These are phyloP conservation scores for Tetragonisca angustula DNA, from an alignment of 2,888 invertebrate genomes.

Conservation along the genomic window DNA sequence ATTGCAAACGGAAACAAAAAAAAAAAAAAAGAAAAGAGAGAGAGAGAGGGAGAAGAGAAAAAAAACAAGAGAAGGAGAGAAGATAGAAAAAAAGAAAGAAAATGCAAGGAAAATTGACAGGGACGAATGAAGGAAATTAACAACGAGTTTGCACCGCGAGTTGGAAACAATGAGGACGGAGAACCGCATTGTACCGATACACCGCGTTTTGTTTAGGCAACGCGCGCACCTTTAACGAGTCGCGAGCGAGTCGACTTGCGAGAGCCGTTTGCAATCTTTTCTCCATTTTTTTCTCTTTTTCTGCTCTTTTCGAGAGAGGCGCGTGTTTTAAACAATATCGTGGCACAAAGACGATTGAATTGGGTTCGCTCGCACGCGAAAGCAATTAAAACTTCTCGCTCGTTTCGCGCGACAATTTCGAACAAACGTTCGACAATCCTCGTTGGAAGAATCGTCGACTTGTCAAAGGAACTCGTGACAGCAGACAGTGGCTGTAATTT, in stretches of 20 bases:
- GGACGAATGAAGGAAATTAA: not conserved
- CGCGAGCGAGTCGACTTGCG: not conserved
- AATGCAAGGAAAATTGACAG: too few species aligned
- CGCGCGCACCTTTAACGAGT: not conserved
- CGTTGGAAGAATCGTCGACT: not conserved
- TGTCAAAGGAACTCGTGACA: not conserved
- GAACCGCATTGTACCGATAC: conserved; percentile 12
- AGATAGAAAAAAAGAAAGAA: too few species aligned
- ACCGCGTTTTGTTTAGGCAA: conserved; percentile 5
- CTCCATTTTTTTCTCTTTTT: too few species aligned
- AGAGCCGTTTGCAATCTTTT: not conserved
- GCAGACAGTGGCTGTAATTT: not conserved
- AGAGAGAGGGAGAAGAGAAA: not conserved
- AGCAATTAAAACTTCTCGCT: conserved; percentile 46
- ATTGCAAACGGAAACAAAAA: not conserved
- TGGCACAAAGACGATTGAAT: conserved; percentile 27
- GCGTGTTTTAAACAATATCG: conserved; percentile 14
- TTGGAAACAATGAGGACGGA: conserved; percentile 2
- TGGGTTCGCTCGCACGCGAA: conserved; percentile 8
- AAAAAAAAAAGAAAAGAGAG: too few species aligned
- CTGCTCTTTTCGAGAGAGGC: not conserved
- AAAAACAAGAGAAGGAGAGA: not conserved
- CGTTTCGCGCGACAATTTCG: conserved; percentile 19
- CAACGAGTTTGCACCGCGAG: not conserved
- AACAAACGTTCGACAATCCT: not conserved